Evolutionary conservation across 2,113 vertebrate species (phyloP), one percentile per base, ranked within the genome.

Genomic region (Lepus americanus): DNA sequence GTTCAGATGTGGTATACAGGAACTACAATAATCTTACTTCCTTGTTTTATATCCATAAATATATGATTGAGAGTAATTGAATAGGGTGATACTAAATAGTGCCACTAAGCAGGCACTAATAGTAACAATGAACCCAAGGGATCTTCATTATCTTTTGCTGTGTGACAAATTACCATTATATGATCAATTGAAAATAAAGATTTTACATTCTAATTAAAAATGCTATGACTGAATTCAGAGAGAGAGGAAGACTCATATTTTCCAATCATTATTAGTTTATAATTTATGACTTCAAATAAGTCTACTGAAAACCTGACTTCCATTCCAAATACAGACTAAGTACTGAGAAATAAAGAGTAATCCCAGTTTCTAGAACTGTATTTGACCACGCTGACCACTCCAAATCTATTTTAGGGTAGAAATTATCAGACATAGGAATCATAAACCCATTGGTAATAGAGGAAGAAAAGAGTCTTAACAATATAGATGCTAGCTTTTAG

Each of bases 271-370:
- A 51, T 69, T 79, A 31, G 0, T 61, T 72, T 25, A 13, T 84
- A 87, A 14, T 19, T 83, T 13, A 49, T 39, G 53, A 78, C 19
- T 92, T 36, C 22, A 76, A 87, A 72, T 55, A 73, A 27, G 36
- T 12, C 14, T 19, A 73, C 4, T 74, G 27, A 82, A 95, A 67
- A 23, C 19, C 64, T 29, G 22, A 6, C 23, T 91, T 89, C 6
- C 14, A 39, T 14, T 77, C 80, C 22, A 63, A 87, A 70, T 59
- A 92, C 9, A 82, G 44, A 44, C 44, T 44, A 44, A 7, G 44
- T 27, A 69, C 13, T 79, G 39, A 92, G 59, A 83, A 76, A 94
- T 64, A 16, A 86, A 90, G 86, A n/a, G 25, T 33, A 51, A 14
- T 63, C 19, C 27, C 20, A 55, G 12, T 59, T 66, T 84, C 39